Evolutionary conservation across 2,113 vertebrate genomes (phyloP), one percentile per base, ranked within the genome.

Genomic region (Corythoichthys haematopterus): DNA sequence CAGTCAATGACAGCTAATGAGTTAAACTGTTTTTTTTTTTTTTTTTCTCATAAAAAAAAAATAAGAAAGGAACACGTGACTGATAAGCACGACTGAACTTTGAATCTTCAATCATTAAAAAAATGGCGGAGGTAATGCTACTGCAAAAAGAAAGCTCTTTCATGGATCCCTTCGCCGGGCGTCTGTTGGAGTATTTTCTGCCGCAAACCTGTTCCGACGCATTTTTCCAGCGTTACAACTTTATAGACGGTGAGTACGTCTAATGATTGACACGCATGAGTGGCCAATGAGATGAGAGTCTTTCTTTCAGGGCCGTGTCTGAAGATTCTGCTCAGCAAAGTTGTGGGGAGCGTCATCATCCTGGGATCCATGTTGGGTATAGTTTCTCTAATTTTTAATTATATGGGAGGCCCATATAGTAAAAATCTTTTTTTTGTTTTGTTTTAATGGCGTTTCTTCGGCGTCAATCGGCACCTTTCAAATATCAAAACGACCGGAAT

Each of bases 351-450:
- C 28, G 91, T 89, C 75, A 94, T 97, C 79, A 93, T 97, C 57
- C 90, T 94, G 51, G 95, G 94, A 56, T 96, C 95, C 33, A 85
- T 95, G 43, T 77, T 96, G 75, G 95, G 95, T 97, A 92, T 84
- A 88, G 20, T 28, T 28, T 28, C 20, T 28, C 20, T 28, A 28
- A 28, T 28, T 28, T 28, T 28, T 28, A 28, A 28, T 28, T 28
- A 28, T 28, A 28, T 28, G 20, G 20, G 20, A 28, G 20, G 20
- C 20, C 20, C 20, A 28, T 28, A 28, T 28, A 28, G 20, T 28
- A 28, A 28, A 28, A 28, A 28, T 28, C 20, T 28, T 28, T 28
- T 28, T 28, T n/a, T n/a, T n/a, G n/a, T n/a, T n/a, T 1, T 28
- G 20, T 28, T 28, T 28, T 28, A 28, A 28, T 28, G 20, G 20